A percentile compares a stretch with the other conserved stretches of the same genome.
Evolutionary conservation across 2,888 invertebrate species (phyloP).

Genomic region (Invenusta paracnida): DNA sequence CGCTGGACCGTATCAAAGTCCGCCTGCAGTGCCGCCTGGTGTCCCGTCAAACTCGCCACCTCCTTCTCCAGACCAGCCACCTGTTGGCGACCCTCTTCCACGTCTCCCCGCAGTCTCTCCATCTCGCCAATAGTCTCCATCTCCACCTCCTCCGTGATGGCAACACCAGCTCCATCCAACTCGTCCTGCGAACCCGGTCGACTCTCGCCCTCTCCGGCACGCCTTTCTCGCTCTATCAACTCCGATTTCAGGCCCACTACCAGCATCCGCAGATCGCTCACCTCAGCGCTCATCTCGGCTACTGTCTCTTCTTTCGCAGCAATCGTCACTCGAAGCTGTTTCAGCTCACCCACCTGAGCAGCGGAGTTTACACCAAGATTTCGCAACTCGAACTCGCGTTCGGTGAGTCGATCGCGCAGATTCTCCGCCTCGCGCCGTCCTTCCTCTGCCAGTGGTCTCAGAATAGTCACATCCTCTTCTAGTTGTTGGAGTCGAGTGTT

Average conservation of each 20-base stretch:
- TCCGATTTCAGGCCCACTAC: neutral
- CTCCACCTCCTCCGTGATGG: neutral
- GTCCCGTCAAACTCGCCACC: neutral
- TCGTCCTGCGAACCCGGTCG: neutral
- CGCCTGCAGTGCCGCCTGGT: conserved; percentile 56
- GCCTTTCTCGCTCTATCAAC: neutral
- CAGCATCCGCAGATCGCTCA: neutral
- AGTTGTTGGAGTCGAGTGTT: neutral
- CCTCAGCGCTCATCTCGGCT: neutral
- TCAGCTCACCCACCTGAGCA: neutral
- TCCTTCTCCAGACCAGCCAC: neutral
- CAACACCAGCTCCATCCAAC: neutral
- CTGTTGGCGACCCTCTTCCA: neutral
- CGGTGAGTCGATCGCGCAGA: neutral
- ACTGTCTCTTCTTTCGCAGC: neutral
- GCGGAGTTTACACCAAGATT: neutral
- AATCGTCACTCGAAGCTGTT: neutral
- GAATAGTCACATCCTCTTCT: neutral
- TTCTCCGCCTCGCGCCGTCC: neutral
- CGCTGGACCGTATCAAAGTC: conserved; percentile 59
- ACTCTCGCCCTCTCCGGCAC: neutral
- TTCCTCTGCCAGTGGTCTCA: neutral
- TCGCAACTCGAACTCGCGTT: neutral
- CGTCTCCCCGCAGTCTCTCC: neutral
- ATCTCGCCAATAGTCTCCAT: neutral